Conservation (phyloP, 2,888 invertebrate species). For the Mellilla xanthometata region DNA sequence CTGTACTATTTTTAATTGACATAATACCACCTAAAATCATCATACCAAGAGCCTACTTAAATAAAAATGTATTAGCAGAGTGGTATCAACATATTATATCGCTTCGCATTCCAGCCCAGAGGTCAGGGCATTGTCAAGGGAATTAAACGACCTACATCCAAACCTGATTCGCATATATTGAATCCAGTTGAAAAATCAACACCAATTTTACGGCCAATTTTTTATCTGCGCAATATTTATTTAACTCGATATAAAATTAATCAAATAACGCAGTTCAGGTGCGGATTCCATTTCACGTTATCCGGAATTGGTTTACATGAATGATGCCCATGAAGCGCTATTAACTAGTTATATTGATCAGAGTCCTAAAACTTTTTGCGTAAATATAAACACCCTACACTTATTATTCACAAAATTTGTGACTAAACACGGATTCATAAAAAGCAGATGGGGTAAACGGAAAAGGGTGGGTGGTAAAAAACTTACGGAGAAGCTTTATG, state of each 20-base stretch:
- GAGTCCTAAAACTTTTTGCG: not conserved
- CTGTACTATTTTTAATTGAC: no score
- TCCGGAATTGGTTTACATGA: conserved; percentile 20
- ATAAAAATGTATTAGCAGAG: no score
- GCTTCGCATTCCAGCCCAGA: not conserved
- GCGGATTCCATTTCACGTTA: conserved; percentile 12
- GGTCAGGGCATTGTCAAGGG: conserved; percentile 2
- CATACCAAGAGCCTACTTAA: no score
- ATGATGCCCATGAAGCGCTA: conserved; percentile 16
- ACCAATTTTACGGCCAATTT: conserved; percentile 15
- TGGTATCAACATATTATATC: no score
- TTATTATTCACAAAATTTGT: no score
- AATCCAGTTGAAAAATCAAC: conserved; percentile 15
- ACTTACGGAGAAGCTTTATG: no score
- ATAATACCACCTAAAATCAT: no score
- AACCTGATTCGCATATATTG: conserved; percentile 3
- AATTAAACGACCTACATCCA: conserved; percentile 9
- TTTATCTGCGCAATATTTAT: conserved; percentile 14
- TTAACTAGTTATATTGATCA: conserved; percentile 12
- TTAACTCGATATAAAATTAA: conserved; percentile 19
- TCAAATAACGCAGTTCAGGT: conserved; percentile 18
- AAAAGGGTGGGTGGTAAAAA: no score
- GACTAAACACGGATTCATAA: no score
- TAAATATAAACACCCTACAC: no score
- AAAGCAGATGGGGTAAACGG: no score